These are phyloP conservation scores for Paramisgurnus dabryanus DNA, from an alignment of 2,113 vertebrate species.

Conservation along the genomic window DNA sequence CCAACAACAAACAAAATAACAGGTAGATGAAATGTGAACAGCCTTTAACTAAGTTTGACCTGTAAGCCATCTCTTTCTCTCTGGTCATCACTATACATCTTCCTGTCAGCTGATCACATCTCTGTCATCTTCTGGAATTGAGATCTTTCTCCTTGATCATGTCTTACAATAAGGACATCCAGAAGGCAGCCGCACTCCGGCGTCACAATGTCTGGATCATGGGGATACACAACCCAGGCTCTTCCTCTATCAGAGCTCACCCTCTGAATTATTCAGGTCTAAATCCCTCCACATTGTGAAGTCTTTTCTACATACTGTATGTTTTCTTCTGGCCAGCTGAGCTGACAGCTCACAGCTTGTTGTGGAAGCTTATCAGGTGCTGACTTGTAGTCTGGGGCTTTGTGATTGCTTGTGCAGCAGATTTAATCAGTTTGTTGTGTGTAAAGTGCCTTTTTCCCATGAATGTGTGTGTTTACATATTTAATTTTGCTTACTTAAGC, in stretches of 20 bases:
- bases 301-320: slow-evolving; percentile 22
- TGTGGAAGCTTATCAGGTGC: slow-evolving; percentile 36
- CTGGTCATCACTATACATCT: slow-evolving; percentile 5
- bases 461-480: slow-evolving; percentile 40
- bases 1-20: slow-evolving; percentile 1
- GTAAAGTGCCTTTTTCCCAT: slow-evolving; percentile 13
- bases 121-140: slow-evolving; percentile 26
- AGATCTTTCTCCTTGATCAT: slow-evolving; percentile 48
- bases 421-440: slow-evolving; percentile 43
- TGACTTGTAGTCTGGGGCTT: slow-evolving; percentile 4
- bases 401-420: slow-evolving; percentile 44
- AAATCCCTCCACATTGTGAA: neutral
- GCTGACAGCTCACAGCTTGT: slow-evolving; percentile 22
- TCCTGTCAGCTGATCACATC: slow-evolving; percentile 35
- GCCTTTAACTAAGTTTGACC: slow-evolving; percentile 17
- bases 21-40: neutral
- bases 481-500: slow-evolving; percentile 35
- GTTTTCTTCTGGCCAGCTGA: slow-evolving; percentile 16
- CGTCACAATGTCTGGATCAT: slow-evolving; percentile 45
- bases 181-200: slow-evolving; percentile 4
- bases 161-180: slow-evolving; percentile 29
- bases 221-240: slow-evolving; percentile 28
- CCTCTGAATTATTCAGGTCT: slow-evolving; percentile 43
- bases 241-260: slow-evolving; percentile 29
- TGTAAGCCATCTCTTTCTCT: slow-evolving; percentile 3